A percentile compares a stretch with the other conserved stretches of the same genome.
phyloP scores from a whole-genome alignment of 1,140 invertebrate genomes.

The Caenorhabditis remanei region DNA sequence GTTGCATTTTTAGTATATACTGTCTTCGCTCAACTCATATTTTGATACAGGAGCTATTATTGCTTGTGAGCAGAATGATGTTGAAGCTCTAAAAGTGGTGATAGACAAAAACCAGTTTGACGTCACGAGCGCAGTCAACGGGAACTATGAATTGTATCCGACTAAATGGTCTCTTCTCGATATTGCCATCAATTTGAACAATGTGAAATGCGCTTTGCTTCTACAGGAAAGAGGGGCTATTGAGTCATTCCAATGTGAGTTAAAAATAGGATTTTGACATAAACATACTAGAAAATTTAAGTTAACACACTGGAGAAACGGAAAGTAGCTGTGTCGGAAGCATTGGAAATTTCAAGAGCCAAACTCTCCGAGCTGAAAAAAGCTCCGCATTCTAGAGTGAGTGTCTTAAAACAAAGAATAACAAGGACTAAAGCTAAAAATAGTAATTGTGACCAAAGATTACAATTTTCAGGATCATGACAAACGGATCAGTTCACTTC shows the following conservation, averaged over 20 bases:
- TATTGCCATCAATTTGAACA: slow-evolving; percentile 56
- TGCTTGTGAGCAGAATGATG: slow-evolving; percentile 63
- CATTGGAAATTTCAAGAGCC: slow-evolving; percentile 23
- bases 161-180: slow-evolving; percentile 62
- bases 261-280: neutral
- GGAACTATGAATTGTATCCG: slow-evolving; percentile 25
- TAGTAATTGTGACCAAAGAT: neutral
- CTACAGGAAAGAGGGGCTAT: slow-evolving; percentile 56
- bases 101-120: slow-evolving; percentile 61
- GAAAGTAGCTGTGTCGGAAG: slow-evolving; percentile 47
- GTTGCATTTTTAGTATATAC: no score
- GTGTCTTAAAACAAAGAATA: neutral
- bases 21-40: no score
- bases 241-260: slow-evolving; percentile 59
- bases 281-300: slow-evolving; percentile 26
- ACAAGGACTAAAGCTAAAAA: neutral
- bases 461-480: slow-evolving; percentile 25
- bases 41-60: slow-evolving; percentile 59
- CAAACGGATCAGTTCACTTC: slow-evolving; percentile 9
- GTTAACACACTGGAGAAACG: slow-evolving; percentile 57
- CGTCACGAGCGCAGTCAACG: slow-evolving; percentile 47
- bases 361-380: slow-evolving; percentile 46
- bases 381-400: slow-evolving; percentile 48
- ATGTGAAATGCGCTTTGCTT: slow-evolving; percentile 36
- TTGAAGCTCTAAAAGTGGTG: slow-evolving; percentile 22